Evolutionary conservation across 2,888 invertebrate genomes (phyloP).

Genomic region (Eudasyphora cyanicolor): DNA sequence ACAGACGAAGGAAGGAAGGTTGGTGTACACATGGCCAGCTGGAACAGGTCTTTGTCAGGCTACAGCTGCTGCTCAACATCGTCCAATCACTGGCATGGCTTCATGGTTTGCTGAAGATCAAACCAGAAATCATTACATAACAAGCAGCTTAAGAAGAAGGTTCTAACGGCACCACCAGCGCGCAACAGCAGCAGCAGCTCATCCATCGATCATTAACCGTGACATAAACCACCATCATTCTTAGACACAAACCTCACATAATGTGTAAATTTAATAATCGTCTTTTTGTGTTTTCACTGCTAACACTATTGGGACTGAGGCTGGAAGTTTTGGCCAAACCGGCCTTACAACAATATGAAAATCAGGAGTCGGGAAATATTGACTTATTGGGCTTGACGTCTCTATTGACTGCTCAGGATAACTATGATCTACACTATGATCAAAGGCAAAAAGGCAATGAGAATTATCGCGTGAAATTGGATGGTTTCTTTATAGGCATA

Average conservation of each 20-base stretch:
- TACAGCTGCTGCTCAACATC: no score
- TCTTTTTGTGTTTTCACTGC: constrained; percentile 73
- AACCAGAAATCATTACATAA: constrained; percentile 61
- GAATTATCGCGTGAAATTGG: constrained; percentile 86
- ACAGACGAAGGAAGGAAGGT: constrained; percentile 14
- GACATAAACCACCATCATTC: background rate
- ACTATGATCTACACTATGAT: constrained; percentile 82
- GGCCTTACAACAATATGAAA: background rate
- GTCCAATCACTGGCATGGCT: constrained; percentile 30
- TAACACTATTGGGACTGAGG: constrained; percentile 39
- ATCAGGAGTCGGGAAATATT: background rate
- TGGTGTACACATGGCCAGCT: background rate
- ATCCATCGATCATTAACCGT: background rate
- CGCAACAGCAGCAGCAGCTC: background rate
- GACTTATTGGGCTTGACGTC: constrained; percentile 39
- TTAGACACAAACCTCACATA: constrained; percentile 24
- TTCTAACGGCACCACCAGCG: constrained; percentile 16
- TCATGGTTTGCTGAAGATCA: constrained; percentile 41
- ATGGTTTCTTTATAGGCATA: constrained; percentile 75
- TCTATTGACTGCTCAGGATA: constrained; percentile 68
- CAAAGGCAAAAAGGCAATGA: constrained; percentile 90
- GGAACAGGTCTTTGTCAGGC: constrained; percentile 52
- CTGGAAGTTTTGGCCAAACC: constrained; percentile 42
- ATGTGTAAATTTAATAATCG: constrained; percentile 79
- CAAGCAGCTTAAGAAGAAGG: constrained; percentile 58